Percentiles rank a stretch among this genome's conserved stretches.
Conservation (phyloP, 2,113 vertebrate species). For the Odocoileus hemionus region DNA sequence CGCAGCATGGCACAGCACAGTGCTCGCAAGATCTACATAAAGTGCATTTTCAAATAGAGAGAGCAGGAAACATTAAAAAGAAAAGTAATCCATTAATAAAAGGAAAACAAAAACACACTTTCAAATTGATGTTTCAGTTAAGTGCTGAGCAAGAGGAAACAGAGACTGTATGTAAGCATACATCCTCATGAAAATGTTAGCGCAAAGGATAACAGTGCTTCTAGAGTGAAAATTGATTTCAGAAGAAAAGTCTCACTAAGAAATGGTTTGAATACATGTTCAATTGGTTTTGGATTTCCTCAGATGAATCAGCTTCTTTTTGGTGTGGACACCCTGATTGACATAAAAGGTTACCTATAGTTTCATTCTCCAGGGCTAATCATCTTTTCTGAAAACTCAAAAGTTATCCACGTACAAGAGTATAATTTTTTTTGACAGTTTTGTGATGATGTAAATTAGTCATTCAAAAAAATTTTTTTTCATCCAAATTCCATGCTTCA, state of each 20-base stretch:
- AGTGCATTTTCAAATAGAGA: background rate
- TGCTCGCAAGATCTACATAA: background rate
- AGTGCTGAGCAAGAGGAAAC: background rate
- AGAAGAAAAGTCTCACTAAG: background rate
- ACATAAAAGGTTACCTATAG: background rate
- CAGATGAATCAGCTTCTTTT: background rate
- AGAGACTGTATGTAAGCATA: background rate
- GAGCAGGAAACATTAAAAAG: background rate
- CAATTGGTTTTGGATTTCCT: background rate
- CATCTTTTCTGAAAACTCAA: background rate
- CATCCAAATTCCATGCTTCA: background rate
- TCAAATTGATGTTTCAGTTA: conserved; percentile 4
- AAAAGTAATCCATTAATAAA: background rate
- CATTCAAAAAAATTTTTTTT: background rate
- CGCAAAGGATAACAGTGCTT: background rate
- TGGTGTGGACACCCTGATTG: background rate
- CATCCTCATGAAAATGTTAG: background rate
- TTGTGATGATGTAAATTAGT: background rate
- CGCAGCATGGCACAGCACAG: rapidly evolving
- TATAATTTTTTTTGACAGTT: background rate
- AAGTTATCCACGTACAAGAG: background rate
- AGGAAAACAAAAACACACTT: background rate
- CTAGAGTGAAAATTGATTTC: background rate
- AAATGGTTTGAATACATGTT: background rate
- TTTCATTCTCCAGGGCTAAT: background rate